Evolutionary conservation across 2,113 vertebrate species (phyloP).

Genomic region (Eclectus roratus): DNA sequence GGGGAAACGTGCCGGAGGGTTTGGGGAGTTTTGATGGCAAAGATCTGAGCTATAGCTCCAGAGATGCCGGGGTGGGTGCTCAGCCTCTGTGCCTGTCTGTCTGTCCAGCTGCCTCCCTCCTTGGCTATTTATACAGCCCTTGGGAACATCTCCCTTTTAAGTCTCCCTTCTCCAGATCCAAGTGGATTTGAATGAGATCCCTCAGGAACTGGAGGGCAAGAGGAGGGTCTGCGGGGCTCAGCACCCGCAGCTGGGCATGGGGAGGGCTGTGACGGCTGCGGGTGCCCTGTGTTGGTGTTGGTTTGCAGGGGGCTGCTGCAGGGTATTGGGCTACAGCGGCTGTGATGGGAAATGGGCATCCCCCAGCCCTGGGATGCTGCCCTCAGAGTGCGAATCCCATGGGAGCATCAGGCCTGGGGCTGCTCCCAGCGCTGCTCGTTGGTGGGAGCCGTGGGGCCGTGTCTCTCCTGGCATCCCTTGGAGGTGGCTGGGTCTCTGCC

Average conservation of each 20-base stretch:
- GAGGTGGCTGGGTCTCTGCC: not conserved
- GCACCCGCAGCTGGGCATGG: accelerated
- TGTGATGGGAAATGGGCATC: not conserved
- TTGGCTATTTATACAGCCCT: not conserved
- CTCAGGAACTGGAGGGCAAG: not conserved
- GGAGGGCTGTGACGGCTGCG: not conserved
- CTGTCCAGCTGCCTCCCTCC: not conserved
- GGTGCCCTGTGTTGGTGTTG: accelerated
- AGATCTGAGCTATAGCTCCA: not conserved
- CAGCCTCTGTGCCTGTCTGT: not conserved
- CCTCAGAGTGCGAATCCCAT: accelerated
- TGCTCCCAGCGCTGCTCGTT: accelerated
- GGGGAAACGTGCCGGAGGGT: not conserved
- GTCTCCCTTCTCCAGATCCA: not conserved
- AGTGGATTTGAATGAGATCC: not conserved
- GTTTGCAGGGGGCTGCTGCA: not conserved
- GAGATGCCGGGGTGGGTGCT: not conserved
- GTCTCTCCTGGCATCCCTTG: not conserved
- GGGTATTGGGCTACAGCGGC: not conserved
- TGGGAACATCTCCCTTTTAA: not conserved
- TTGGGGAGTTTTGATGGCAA: not conserved
- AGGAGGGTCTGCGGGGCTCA: not conserved
- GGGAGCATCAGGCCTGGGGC: not conserved
- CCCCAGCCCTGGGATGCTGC: not conserved
- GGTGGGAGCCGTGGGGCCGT: accelerated